These are phyloP conservation scores for Mormyrops boulengeri DNA, from an alignment of 2,797 vertebrate genomes.

Conservation along the genomic window DNA sequence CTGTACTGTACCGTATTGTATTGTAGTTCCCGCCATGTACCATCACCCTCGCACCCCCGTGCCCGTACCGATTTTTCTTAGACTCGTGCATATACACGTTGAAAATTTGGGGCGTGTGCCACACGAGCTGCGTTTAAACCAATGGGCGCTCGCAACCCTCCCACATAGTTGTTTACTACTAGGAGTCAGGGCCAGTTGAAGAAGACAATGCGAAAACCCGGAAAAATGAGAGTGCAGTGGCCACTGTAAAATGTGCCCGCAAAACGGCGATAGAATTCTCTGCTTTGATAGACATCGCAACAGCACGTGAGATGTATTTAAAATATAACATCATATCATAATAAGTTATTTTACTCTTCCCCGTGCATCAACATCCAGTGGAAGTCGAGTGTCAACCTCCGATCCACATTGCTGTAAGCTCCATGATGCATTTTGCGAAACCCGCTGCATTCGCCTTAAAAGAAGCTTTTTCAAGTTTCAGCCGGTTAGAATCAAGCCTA, in stretches of 20 bases:
- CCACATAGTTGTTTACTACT: constrained; percentile 57
- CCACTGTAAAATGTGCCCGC: background rate
- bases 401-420: background rate
- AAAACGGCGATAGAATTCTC: background rate
- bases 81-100: constrained; percentile 71
- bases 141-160: constrained; percentile 47
- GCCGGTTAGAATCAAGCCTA: constrained; percentile 21
- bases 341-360: background rate
- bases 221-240: background rate
- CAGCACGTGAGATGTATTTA: background rate
- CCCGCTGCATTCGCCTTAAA: background rate
- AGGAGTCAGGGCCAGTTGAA: constrained; percentile 27
- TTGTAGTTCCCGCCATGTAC: background rate
- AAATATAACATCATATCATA: background rate
- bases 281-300: background rate
- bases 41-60: background rate
- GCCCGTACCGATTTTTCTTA: constrained; percentile 10
- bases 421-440: background rate
- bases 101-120: constrained; percentile 57
- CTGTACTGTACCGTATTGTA: constrained; percentile 34
- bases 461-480: constrained; percentile 21
- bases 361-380: background rate
- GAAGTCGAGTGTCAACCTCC: background rate
- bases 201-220: constrained; percentile 25
- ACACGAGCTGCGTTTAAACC: constrained; percentile 36